Percentiles rank a stretch among this genome's conserved stretches.
Evolutionary conservation across 2,888 invertebrate species (phyloP).

Genomic region (Bellardia bayeri): DNA sequence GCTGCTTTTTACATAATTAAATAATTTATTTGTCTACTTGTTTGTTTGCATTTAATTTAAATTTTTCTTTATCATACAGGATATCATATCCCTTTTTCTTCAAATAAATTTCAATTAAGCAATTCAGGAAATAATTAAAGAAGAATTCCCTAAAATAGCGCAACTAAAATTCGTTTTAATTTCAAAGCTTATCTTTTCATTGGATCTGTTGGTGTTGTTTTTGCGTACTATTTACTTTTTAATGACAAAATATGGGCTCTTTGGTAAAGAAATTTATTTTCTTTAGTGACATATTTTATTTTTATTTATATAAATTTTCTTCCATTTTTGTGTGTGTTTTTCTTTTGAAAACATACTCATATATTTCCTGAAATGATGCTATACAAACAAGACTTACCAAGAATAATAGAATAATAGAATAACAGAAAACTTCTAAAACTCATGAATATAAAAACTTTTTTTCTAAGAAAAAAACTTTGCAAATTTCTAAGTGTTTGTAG

Average conservation of each 20-base stretch:
- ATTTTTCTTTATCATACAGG: too few relatives aligned
- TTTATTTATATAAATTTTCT: constrained; percentile 11
- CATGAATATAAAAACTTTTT: neutral
- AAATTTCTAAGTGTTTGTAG: constrained; percentile 4
- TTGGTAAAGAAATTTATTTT: constrained; percentile 13
- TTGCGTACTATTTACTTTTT: constrained; percentile 7
- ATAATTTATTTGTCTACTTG: too few relatives aligned
- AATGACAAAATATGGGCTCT: constrained; percentile 36
- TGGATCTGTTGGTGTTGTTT: neutral
- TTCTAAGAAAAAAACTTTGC: neutral
- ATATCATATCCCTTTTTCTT: neutral
- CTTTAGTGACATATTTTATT: constrained; percentile 25
- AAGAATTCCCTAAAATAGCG: too few relatives aligned
- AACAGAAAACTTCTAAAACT: neutral
- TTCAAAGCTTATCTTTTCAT: neutral
- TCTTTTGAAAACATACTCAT: neutral
- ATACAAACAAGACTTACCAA: constrained; percentile 17
- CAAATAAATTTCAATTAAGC: neutral
- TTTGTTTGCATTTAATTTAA: too few relatives aligned
- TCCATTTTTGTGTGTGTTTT: neutral
- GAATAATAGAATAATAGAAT: neutral
- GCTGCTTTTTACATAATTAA: too few relatives aligned
- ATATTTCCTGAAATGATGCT: neutral
- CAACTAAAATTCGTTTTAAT: neutral
- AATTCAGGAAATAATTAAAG: neutral